phyloP scores from a whole-genome alignment of 2,888 invertebrate species.

The Cheilosia vernalis region DNA sequence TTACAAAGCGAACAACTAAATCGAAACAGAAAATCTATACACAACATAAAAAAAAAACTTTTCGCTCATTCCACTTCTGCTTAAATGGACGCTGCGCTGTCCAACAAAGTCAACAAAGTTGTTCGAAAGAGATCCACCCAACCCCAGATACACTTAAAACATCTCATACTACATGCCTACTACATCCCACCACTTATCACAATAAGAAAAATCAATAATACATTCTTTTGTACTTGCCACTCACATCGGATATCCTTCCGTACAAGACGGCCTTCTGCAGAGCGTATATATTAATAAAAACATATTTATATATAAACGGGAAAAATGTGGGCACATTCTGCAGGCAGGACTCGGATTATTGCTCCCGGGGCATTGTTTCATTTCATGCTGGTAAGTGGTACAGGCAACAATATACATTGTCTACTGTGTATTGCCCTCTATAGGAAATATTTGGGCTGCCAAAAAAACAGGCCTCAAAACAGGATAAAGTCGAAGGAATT shows the following conservation, averaged over 20 bases:
- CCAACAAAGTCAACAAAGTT: constrained; percentile 45
- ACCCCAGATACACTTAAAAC: constrained; percentile 41
- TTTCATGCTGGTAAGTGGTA: constrained; percentile 21
- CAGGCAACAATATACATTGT: constrained; percentile 14
- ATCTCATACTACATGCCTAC: constrained; percentile 14
- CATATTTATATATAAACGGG: neutral
- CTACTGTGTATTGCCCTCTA: neutral
- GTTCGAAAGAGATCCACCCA: constrained; percentile 1
- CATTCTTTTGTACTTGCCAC: constrained; percentile 33
- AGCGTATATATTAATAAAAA: constrained; percentile 13
- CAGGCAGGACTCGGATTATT: constrained; percentile 37
- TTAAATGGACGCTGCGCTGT: constrained; percentile 32
- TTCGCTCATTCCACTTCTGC: constrained; percentile 21
- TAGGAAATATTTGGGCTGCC: constrained; percentile 29
- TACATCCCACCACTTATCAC: constrained; percentile 30
- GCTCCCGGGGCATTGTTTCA: constrained; percentile 32
- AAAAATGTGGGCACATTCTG: neutral
- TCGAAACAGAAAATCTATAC: constrained; percentile 3
- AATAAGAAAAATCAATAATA: constrained; percentile 47
- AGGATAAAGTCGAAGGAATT: neutral
- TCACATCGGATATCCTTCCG: constrained; percentile 1
- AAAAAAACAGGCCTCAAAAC: constrained; percentile 18
- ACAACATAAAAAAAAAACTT: constrained; percentile 16
- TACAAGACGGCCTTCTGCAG: constrained; percentile 12
- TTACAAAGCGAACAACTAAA: neutral